A percentile compares a stretch with the other conserved stretches of the same genome.
These are phyloP conservation scores for Galagoides demidoff DNA, from an alignment of 2,797 vertebrate genomes.

Conservation along the genomic window DNA sequence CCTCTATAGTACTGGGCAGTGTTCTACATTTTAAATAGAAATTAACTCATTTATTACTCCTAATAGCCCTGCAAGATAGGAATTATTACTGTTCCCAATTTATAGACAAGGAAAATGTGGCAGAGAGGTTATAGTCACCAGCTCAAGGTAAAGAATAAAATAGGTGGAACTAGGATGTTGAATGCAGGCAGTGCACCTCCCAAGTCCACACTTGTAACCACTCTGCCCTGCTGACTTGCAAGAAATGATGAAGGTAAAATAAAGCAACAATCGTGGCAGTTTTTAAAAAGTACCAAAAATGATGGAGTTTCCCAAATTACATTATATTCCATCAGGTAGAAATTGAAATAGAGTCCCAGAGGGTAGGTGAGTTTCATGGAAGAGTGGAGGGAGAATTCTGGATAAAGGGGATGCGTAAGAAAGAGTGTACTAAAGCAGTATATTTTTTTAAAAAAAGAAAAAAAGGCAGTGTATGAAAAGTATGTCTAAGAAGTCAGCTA, in stretches of 20 bases:
- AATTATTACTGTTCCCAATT: not conserved
- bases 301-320: conserved; percentile 1
- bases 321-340: not conserved
- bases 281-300: not conserved
- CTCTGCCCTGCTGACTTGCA: not conserved
- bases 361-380: not conserved
- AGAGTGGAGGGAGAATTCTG: not conserved
- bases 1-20: not conserved
- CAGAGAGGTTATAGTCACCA: not conserved
- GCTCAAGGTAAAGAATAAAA: not conserved
- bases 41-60: not conserved
- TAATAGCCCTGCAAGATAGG: not conserved
- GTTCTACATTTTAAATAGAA: not conserved
- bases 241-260: not conserved
- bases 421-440: not conserved
- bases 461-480: not conserved
- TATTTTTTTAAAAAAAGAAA: not conserved
- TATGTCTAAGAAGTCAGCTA: not conserved
- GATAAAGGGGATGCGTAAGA: not conserved
- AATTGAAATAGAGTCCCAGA: not conserved
- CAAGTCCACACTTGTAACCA: not conserved
- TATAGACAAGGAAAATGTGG: not conserved
- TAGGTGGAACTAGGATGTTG: not conserved
- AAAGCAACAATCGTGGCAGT: not conserved
- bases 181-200: not conserved